Evolutionary conservation across 2,888 invertebrate species (phyloP).

Genomic region (Seladonia tumulorum): DNA sequence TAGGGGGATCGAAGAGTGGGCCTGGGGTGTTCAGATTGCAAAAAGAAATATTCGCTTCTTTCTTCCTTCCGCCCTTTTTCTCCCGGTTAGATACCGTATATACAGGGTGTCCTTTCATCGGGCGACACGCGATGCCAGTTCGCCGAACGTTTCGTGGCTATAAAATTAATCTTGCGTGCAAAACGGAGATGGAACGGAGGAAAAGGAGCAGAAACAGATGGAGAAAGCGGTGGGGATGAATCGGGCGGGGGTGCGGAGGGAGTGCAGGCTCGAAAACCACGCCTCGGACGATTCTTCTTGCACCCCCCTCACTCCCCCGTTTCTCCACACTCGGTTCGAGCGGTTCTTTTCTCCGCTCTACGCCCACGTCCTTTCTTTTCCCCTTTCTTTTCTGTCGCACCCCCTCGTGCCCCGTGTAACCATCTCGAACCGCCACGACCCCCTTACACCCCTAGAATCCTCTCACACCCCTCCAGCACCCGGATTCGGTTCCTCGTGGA

Average conservation of each 20-base stretch:
- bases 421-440: not conserved
- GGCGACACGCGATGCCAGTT: constrained; percentile 64
- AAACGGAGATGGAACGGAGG: constrained; percentile 66
- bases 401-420: not conserved
- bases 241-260: not conserved
- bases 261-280: constrained; percentile 29
- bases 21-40: constrained; percentile 55
- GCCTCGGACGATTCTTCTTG: constrained; percentile 54
- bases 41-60: constrained; percentile 57
- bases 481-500: constrained; percentile 3
- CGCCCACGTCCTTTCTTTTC: constrained; percentile 6
- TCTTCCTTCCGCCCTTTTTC: constrained; percentile 67
- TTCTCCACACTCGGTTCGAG: constrained; percentile 3
- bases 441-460: not conserved
- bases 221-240: constrained; percentile 39
- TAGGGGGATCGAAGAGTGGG: constrained; percentile 17
- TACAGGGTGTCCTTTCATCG: constrained; percentile 65
- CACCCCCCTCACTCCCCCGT: constrained; percentile 17
- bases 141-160: constrained; percentile 60
- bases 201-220: constrained; percentile 60
- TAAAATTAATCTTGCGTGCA: constrained; percentile 74
- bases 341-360: constrained; percentile 32
- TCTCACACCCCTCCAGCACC: not conserved
- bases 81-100: constrained; percentile 43
- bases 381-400: not conserved